Base-by-base conservation (phyloP, 53 echinoderm and acorn worm species). In the Hippasteria phrygiana region DNA sequence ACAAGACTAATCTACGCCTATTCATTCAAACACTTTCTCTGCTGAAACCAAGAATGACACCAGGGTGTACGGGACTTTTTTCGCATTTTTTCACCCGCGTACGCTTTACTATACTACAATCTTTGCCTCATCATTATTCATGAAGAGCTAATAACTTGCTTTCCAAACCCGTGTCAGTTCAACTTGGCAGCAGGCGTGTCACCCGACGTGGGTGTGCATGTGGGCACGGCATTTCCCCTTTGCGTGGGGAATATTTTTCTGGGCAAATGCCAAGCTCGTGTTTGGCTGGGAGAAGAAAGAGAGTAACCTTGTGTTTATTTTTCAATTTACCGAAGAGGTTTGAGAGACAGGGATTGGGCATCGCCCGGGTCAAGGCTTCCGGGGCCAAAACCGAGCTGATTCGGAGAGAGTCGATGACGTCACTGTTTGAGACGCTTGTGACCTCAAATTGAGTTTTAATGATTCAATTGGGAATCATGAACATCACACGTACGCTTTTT, bases 191-290 rank as follows among this genome's bases (percentile, higher is more conserved):
- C 51, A 47, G 28, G 46, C 75, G 75, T 75, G 75, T 75, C 54
- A 59, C 59, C 20, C 17, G 76, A 53, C 76, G 76, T 76, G 76
- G 76, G 50, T 53, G 76, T 76, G 76, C 76, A 53, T 76, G n/a
- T 35, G 59, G 26, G 16, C 26, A 26, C 59, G 26, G 26, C 26
- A 59, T 51, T 59, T 22, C 59, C 55, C 10, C 10, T 59, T 59
- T 1, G 59, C 59, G 59, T 8, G 7, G 59, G 8, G 26, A 59
- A n/a, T n/a, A n/a, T n/a, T 24, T 59, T 54, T 54, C 3, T 24
- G 59, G 59, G 59, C 59, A 59, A 59, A 59, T 59, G 59, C 59
- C 26, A n/a, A 26, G 59, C 59, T 59, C 59, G 59, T 59, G 59
- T 59, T 59, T 26, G 3, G 59, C 8, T 26, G 59, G 3, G 59